Evolutionary conservation across 2,888 invertebrate species (phyloP).

Genomic region (Nebria salina): DNA sequence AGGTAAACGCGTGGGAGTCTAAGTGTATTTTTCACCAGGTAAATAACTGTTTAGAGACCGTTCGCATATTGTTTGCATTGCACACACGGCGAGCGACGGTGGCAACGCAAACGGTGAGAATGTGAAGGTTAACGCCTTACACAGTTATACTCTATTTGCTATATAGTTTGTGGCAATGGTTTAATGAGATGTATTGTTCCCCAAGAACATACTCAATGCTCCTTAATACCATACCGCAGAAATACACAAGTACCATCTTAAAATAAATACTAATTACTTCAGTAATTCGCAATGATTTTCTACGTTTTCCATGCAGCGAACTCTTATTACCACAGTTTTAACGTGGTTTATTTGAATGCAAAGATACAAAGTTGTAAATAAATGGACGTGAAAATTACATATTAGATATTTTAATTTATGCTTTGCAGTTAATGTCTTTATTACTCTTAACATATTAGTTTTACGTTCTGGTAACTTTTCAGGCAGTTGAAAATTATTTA

Average conservation of each 20-base stretch:
- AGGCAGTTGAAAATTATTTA: background rate
- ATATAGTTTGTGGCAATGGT: conserved; percentile 6
- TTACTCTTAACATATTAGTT: background rate
- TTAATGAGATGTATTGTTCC: conserved; percentile 32
- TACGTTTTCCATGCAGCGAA: background rate
- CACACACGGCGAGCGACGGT: background rate
- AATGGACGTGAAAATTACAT: background rate
- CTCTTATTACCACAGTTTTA: background rate
- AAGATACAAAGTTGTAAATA: background rate
- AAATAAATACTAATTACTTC: conserved; percentile 33
- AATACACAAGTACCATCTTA: conserved; percentile 6
- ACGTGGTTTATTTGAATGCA: too few relatives aligned
- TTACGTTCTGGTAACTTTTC: background rate
- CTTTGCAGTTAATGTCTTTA: background rate
- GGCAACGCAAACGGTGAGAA: conserved; percentile 6
- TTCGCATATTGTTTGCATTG: conserved; percentile 14
- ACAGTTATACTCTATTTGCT: conserved; percentile 33
- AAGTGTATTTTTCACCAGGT: conserved; percentile 22
- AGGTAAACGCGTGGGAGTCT: conserved; percentile 25
- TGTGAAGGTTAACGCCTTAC: conserved; percentile 37
- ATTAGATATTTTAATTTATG: background rate
- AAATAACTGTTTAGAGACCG: conserved; percentile 31
- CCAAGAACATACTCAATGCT: background rate
- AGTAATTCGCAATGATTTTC: background rate
- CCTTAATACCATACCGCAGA: conserved; percentile 10